These are phyloP conservation scores for Bombyx huttoni DNA, from an alignment of 2,888 invertebrate species.

Conservation along the genomic window DNA sequence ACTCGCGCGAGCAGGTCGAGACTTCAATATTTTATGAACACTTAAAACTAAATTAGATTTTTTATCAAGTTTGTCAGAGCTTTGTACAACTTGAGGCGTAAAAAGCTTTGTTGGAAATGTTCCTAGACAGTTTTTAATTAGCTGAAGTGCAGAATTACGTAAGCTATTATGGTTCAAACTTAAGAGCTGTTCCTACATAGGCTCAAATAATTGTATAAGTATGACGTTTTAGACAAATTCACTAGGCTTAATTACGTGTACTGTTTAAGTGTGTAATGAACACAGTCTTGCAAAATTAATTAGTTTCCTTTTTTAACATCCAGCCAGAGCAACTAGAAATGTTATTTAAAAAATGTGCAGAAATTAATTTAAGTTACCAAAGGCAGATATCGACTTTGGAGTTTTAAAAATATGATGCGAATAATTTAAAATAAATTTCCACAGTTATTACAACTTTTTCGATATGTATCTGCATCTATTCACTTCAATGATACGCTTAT, in stretches of 20 bases:
- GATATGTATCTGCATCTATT: no score
- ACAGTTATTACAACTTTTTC: no score
- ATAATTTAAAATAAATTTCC: no score
- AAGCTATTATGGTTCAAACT: conserved; percentile 5
- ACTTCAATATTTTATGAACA: conserved; percentile 56
- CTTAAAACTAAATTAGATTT: conserved; percentile 51
- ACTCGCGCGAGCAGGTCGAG: conserved; percentile 31
- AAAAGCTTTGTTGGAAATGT: conserved; percentile 12
- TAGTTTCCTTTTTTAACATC: no score
- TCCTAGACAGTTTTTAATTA: conserved; percentile 18
- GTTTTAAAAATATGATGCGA: no score
- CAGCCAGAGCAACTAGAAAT: no score
- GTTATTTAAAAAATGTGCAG: no score
- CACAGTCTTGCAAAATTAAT: neutral
- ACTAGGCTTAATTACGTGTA: neutral
- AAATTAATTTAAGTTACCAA: no score
- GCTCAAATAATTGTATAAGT: neutral
- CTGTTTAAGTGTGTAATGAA: neutral
- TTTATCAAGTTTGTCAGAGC: conserved; percentile 28
- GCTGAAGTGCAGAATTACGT: conserved; percentile 17
- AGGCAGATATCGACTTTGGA: no score
- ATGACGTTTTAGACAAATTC: neutral
- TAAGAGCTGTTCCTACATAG: neutral
- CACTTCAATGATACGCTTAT: conserved; percentile 6
- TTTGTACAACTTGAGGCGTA: conserved; percentile 17